Conservation (phyloP, 2,113 vertebrate genomes). For the Takifugu flavidus region DNA sequence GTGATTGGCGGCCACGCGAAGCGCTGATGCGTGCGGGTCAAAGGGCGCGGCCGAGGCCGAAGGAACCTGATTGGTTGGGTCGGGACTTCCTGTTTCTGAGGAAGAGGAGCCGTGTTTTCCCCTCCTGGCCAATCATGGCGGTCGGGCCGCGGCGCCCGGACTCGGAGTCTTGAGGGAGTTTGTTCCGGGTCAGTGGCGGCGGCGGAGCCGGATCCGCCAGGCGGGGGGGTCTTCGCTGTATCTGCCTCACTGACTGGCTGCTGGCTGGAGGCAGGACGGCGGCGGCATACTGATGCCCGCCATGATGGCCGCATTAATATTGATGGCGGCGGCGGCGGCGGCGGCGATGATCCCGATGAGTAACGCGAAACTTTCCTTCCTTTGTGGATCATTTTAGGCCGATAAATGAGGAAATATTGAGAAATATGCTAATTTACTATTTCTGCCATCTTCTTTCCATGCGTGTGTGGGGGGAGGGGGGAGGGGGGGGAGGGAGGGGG, state of each 20-base stretch:
- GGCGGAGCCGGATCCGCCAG: constrained; percentile 29
- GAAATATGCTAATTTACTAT: no score
- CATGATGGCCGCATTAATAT: constrained; percentile 13
- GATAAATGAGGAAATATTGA: no score
- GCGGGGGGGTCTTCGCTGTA: constrained; percentile 42
- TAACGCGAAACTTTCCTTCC: constrained; percentile 40
- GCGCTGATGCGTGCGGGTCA: constrained; percentile 56
- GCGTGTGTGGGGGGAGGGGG: no score
- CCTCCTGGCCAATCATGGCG: constrained; percentile 44
- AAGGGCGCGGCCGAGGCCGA: constrained; percentile 7
- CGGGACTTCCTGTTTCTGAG: background rate
- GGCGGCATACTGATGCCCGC: constrained; percentile 41
- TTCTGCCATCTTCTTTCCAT: no score
- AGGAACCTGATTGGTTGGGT: no score
- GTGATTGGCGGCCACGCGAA: constrained; percentile 55
- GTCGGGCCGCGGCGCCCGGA: constrained; percentile 39
- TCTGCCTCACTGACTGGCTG: constrained; percentile 50
- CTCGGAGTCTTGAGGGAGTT: constrained; percentile 51
- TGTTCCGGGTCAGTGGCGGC: constrained; percentile 60
- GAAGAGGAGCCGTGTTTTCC: constrained; percentile 38
- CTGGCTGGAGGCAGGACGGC: constrained; percentile 37
- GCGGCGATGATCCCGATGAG: constrained; percentile 29
- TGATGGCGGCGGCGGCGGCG: constrained; percentile 14
- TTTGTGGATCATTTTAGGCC: no score
- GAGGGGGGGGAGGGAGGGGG: fast-evolving